Percentiles rank a stretch among this genome's conserved stretches.
phyloP scores from a whole-genome alignment of 2,113 vertebrate species.

The Catharus fuscescens region DNA sequence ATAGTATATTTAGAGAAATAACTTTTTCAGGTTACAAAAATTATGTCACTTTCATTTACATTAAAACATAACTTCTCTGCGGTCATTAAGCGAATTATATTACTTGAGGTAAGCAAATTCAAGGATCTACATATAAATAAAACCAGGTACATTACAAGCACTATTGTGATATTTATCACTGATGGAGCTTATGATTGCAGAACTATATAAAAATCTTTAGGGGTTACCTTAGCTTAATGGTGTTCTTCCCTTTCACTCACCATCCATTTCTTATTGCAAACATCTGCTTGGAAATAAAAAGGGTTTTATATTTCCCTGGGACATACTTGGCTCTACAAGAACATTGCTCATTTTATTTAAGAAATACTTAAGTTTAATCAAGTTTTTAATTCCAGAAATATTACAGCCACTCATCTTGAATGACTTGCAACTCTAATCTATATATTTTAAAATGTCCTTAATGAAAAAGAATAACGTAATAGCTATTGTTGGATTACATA shows the following conservation, averaged over 20 bases:
- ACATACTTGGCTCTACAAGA: conserved; percentile 73
- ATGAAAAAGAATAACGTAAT: conserved; percentile 62
- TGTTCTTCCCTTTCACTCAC: conserved; percentile 78
- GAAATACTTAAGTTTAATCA: conserved; percentile 77
- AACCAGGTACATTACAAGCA: conserved; percentile 64
- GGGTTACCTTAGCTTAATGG: conserved; percentile 73
- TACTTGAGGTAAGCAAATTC: conserved; percentile 54
- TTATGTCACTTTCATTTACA: conserved; percentile 1
- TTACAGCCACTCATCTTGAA: conserved; percentile 69
- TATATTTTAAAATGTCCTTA: conserved; percentile 53
- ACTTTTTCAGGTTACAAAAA: conserved; percentile 6
- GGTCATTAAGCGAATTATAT: conserved; percentile 50
- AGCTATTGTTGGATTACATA: conserved; percentile 50
- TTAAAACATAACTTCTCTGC: conserved; percentile 34
- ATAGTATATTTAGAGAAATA: conserved; percentile 32
- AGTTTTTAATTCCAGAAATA: conserved; percentile 76
- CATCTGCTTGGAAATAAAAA: conserved; percentile 82
- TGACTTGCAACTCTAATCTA: conserved; percentile 53
- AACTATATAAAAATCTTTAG: conserved; percentile 72
- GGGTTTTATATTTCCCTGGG: conserved; percentile 78
- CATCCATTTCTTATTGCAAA: conserved; percentile 82
- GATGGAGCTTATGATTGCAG: conserved; percentile 71
- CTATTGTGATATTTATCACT: conserved; percentile 74
- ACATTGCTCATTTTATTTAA: conserved; percentile 73
- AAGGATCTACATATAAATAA: conserved; percentile 67